A percentile compares a stretch with the other conserved stretches of the same genome.
Evolutionary conservation across 1,140 invertebrate genomes (phyloP).

Genomic region (Olivierus martensii): DNA sequence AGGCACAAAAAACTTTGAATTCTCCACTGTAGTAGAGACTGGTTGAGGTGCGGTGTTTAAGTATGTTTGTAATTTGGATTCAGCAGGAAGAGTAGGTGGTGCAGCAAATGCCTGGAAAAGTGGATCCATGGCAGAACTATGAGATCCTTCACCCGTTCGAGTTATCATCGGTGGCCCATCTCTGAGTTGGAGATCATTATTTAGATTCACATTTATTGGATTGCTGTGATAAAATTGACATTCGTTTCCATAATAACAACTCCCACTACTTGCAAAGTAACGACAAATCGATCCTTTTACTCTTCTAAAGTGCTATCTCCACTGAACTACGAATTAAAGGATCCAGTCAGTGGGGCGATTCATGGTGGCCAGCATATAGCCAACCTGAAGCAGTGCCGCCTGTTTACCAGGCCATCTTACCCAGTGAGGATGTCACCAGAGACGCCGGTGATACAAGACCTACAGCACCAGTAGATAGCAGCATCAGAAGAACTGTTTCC

Average conservation of each 20-base stretch:
- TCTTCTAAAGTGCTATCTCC: no score
- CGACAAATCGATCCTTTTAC: constrained; percentile 27
- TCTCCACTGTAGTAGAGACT: neutral
- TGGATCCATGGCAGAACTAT: constrained; percentile 13
- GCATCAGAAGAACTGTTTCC: no score
- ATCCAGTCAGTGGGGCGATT: no score
- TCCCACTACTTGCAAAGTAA: constrained; percentile 27
- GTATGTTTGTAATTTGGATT: constrained; percentile 70
- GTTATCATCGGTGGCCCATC: neutral
- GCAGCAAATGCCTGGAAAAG: constrained; percentile 26
- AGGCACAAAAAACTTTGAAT: constrained; percentile 1
- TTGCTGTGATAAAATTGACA: constrained; percentile 28
- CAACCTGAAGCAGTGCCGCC: no score
- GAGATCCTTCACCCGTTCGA: neutral
- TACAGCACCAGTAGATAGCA: no score
- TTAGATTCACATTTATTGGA: no score
- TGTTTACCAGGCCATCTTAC: no score
- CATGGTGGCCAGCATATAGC: no score
- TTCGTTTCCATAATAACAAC: constrained; percentile 29
- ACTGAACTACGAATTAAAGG: no score
- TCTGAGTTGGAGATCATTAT: constrained; percentile 14
- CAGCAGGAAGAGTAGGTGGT: constrained; percentile 60
- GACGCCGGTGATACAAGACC: no score
- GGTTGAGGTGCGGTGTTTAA: constrained; percentile 30
- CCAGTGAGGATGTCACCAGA: no score